Conservation (phyloP, 1,140 invertebrate species). For the Aphis craccivora region DNA sequence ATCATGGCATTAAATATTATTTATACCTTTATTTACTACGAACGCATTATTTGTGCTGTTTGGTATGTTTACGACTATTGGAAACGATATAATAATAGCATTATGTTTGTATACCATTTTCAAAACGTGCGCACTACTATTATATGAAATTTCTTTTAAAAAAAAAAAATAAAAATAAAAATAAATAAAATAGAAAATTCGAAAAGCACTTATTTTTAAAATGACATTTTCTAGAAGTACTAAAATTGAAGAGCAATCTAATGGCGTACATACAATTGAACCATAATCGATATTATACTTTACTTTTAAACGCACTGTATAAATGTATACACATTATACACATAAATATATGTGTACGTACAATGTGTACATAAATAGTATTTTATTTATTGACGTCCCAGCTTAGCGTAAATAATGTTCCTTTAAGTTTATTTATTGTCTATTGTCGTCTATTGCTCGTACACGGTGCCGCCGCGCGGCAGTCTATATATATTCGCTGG, state of each 20-base stretch:
- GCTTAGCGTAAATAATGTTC: neutral
- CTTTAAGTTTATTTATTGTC: neutral
- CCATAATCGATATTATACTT: neutral
- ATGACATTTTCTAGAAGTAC: neutral
- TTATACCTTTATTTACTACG: neutral
- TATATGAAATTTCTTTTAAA: neutral
- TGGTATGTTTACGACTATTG: neutral
- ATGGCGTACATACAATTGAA: neutral
- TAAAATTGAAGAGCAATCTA: neutral
- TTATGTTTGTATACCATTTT: neutral
- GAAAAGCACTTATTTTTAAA: constrained; percentile 2
- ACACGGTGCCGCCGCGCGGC: too few species aligned
- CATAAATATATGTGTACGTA: too few species aligned
- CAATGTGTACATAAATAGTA: neutral
- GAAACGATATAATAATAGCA: neutral
- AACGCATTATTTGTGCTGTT: neutral
- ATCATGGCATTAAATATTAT: neutral
- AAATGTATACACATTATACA: neutral
- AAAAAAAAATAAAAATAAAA: neutral
- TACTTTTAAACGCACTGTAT: neutral
- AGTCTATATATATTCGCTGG: neutral
- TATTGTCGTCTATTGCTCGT: neutral
- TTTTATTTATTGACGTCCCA: neutral
- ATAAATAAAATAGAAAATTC: neutral
- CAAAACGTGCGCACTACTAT: neutral